phyloP scores from a whole-genome alignment of 2,888 invertebrate genomes.

The Drosophila anceps region DNA sequence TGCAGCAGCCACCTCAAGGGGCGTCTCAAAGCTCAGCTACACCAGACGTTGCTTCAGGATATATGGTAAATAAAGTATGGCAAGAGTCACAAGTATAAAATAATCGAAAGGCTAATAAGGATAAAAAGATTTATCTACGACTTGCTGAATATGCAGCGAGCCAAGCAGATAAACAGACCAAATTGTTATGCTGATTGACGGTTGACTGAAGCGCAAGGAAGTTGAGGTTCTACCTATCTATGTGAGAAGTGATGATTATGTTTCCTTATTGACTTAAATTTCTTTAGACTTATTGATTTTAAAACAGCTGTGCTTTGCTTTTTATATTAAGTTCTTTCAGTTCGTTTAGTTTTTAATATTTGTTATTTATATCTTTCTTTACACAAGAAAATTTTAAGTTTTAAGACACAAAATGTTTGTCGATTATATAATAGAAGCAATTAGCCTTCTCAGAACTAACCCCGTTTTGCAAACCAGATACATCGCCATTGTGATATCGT shows the following conservation, averaged over 20 bases:
- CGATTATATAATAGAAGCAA: background rate
- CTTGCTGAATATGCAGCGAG: background rate
- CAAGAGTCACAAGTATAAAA: constrained; percentile 1
- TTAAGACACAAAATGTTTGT: background rate
- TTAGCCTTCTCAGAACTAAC: too few species aligned
- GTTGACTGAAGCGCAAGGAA: background rate
- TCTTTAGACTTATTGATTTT: too few species aligned
- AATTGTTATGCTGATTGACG: background rate
- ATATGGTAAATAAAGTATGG: background rate
- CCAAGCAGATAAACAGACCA: background rate
- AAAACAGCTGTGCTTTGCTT: background rate
- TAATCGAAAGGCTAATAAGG: constrained; percentile 11
- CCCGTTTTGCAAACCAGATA: background rate
- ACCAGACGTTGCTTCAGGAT: constrained; percentile 13
- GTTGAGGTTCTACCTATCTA: background rate
- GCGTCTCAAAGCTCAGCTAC: constrained; percentile 27
- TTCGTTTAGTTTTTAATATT: background rate
- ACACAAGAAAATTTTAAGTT: background rate
- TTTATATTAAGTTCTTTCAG: too few species aligned
- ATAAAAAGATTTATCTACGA: constrained; percentile 1
- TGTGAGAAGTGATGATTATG: too few species aligned
- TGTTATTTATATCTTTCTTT: background rate
- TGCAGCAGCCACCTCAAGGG: constrained; percentile 28
- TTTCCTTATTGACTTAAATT: background rate
- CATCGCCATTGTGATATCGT: constrained; percentile 14